phyloP scores from a whole-genome alignment of 2,888 invertebrate species.

The Bhutanitis thaidina region DNA sequence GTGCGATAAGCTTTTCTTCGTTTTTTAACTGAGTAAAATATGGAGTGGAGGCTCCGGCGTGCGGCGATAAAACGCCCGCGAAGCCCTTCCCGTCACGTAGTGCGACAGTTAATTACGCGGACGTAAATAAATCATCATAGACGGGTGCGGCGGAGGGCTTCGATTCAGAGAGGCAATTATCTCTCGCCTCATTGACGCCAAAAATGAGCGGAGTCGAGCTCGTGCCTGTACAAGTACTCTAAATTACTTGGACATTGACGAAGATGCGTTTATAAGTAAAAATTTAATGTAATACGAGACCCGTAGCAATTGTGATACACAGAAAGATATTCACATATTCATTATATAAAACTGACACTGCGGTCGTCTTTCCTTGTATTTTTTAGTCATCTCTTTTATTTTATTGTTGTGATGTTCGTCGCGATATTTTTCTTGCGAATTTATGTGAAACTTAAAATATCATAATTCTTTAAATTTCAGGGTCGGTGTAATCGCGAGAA shows the following conservation, averaged over 20 bases:
- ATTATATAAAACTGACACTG: no score
- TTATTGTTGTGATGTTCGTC: no score
- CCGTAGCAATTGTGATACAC: conserved; percentile 65
- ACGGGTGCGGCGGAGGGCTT: conserved; percentile 68
- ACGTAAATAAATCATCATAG: conserved; percentile 79
- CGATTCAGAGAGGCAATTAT: conserved; percentile 76
- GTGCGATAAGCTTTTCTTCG: conserved; percentile 67
- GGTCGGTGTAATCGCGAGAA: conserved; percentile 99
- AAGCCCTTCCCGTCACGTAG: conserved; percentile 75
- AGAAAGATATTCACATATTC: no score
- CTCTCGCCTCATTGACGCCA: conserved; percentile 74
- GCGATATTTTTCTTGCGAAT: no score
- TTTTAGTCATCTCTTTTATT: no score
- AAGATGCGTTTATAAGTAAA: conserved; percentile 50
- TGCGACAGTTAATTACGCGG: conserved; percentile 78
- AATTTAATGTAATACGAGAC: conserved; percentile 54
- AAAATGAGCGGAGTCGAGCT: conserved; percentile 62
- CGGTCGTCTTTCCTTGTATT: no score
- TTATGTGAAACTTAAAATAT: background rate
- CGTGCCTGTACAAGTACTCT: conserved; percentile 42
- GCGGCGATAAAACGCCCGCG: conserved; percentile 69
- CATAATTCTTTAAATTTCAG: conserved; percentile 79
- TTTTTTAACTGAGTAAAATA: conserved; percentile 71
- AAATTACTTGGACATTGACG: conserved; percentile 45
- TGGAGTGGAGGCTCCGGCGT: conserved; percentile 55